Conservation (phyloP, 2,888 invertebrate species). For the Autographa gamma region DNA sequence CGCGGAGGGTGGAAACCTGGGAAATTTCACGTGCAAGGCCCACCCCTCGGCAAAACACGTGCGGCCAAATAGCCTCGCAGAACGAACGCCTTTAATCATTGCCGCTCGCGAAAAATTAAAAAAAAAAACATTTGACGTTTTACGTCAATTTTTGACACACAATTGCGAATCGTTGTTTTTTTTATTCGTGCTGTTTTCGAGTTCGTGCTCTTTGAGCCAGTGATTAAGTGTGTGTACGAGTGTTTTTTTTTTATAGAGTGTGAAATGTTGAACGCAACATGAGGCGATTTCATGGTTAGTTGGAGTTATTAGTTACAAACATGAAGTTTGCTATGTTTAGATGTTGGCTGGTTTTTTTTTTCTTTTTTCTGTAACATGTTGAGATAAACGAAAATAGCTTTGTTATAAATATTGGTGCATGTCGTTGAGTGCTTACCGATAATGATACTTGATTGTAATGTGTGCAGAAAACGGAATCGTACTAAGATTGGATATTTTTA, state of each 20-base stretch:
- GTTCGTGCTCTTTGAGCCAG: constrained; percentile 60
- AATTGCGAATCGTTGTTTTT: constrained; percentile 31
- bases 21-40: constrained; percentile 88
- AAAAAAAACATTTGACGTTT: constrained; percentile 69
- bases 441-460: constrained; percentile 22
- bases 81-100: constrained; percentile 85
- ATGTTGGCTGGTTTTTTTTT: constrained; percentile 51
- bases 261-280: constrained; percentile 84
- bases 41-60: constrained; percentile 85
- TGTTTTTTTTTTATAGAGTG: constrained; percentile 73
- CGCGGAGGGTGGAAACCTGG: constrained; percentile 88
- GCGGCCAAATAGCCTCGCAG: constrained; percentile 85
- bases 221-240: constrained; percentile 77
- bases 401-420: constrained; percentile 39
- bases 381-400: constrained; percentile 52
- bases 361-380: constrained; percentile 41
- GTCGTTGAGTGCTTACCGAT: constrained; percentile 21
- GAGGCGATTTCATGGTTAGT: constrained; percentile 87
- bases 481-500: constrained; percentile 5
- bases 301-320: constrained; percentile 75
- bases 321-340: constrained; percentile 66
- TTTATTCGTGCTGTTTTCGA: constrained; percentile 45
- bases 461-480: constrained; percentile 5
- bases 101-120: constrained; percentile 83
- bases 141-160: constrained; percentile 53